A percentile compares a stretch with the other conserved stretches of the same genome.
These are phyloP conservation scores for Elephantulus edwardii DNA, from an alignment of 2,113 vertebrate species.

Conservation along the genomic window DNA sequence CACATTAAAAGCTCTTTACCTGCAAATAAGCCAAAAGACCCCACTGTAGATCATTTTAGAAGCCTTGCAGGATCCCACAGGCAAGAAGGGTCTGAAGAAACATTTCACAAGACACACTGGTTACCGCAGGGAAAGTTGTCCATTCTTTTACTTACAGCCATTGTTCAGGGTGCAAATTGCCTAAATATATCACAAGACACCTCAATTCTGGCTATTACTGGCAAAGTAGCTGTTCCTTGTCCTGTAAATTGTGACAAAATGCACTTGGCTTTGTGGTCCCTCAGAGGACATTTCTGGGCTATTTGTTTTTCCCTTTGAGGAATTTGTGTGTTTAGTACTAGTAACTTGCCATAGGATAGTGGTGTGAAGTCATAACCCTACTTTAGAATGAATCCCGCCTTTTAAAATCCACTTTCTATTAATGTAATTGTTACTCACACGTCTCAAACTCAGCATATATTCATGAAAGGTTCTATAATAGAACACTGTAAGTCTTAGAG, in stretches of 20 bases:
- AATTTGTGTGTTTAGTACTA: constrained; percentile 9
- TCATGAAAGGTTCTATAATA: background rate
- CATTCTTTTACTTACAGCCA: background rate
- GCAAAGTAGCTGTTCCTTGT: constrained; percentile 42
- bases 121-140: constrained; percentile 22
- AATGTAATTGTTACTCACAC: background rate
- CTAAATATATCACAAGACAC: constrained; percentile 39
- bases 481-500: background rate
- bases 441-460: background rate
- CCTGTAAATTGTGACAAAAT: constrained; percentile 54
- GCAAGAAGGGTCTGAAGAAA: background rate
- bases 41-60: background rate
- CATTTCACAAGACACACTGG: constrained; percentile 16
- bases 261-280: constrained; percentile 41
- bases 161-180: constrained; percentile 35
- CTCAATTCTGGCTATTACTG: background rate
- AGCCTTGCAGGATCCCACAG: background rate
- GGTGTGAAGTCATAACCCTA: background rate
- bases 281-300: constrained; percentile 33
- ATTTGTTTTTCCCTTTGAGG: constrained; percentile 25
- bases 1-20: constrained; percentile 54
- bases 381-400: background rate
- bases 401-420: background rate
- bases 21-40: background rate
- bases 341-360: background rate